A percentile compares a stretch with the other conserved stretches of the same genome.
Conservation (phyloP, 2,797 vertebrate species). For the Melopsittacus undulatus region DNA sequence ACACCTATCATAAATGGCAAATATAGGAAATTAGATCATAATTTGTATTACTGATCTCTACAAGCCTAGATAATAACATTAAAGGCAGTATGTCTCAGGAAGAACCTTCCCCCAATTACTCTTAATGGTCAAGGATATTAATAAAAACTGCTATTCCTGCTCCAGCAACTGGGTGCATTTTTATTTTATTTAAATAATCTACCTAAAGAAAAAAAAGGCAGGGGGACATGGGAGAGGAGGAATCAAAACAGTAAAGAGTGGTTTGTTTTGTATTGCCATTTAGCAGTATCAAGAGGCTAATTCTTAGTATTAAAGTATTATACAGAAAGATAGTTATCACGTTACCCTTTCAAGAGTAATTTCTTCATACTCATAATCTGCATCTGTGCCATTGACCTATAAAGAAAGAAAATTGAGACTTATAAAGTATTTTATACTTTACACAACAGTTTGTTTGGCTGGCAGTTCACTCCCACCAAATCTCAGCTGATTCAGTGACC, state of each 20-base stretch:
- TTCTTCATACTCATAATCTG: slow-evolving; percentile 97
- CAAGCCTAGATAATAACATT: neutral
- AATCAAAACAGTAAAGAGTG: neutral
- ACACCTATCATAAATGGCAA: neutral
- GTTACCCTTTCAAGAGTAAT: slow-evolving; percentile 95
- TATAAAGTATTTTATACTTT: neutral
- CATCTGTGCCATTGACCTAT: slow-evolving; percentile 95
- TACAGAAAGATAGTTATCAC: neutral
- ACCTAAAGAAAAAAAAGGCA: neutral
- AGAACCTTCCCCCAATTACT: neutral
- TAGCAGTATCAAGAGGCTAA: neutral
- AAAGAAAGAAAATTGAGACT: slow-evolving; percentile 1
- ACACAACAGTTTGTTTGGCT: neutral
- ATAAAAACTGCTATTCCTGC: neutral
- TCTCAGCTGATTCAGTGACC: neutral
- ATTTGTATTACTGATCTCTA: neutral
- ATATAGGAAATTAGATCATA: neutral
- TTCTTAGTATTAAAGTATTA: neutral
- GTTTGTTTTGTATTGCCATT: neutral
- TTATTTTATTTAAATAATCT: neutral
- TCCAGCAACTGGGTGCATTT: neutral
- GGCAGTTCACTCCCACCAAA: neutral
- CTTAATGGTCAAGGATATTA: neutral
- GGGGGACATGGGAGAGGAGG: neutral
- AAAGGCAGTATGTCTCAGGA: neutral